phyloP scores from a whole-genome alignment of 2,888 invertebrate species.

The Noctua janthe region DNA sequence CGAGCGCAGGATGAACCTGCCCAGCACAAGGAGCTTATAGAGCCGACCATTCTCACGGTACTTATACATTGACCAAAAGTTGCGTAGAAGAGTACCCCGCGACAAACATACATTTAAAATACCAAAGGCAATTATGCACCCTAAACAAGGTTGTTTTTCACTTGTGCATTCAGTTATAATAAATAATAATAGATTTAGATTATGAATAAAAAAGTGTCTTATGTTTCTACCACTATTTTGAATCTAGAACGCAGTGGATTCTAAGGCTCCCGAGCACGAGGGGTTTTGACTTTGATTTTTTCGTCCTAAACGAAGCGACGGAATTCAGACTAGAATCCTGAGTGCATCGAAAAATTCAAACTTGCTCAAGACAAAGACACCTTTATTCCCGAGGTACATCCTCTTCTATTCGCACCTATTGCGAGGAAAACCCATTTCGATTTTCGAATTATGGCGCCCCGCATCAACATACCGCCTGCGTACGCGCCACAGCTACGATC shows the following conservation, averaged over 20 bases:
- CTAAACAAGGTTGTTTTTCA: no score
- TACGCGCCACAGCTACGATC: no score
- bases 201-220: background rate
- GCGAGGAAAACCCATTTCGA: no score
- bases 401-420: background rate
- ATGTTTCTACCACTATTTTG: background rate
- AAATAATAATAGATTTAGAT: no score
- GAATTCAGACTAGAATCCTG: background rate
- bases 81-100: rapidly evolving
- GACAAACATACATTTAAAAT: background rate
- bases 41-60: background rate
- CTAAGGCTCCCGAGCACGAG: background rate
- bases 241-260: background rate
- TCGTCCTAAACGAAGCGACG: background rate
- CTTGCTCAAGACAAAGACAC: background rate
- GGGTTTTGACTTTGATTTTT: background rate
- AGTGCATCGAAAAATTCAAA: background rate
- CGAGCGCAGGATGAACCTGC: slow-evolving; percentile 94
- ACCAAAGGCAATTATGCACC: background rate
- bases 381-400: background rate
- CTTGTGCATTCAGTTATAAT: no score
- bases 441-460: no score
- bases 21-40: rapidly evolving
- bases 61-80: background rate
- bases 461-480: no score